phyloP scores from a whole-genome alignment of 2,888 invertebrate species.

The Aspidapion aeneum region DNA sequence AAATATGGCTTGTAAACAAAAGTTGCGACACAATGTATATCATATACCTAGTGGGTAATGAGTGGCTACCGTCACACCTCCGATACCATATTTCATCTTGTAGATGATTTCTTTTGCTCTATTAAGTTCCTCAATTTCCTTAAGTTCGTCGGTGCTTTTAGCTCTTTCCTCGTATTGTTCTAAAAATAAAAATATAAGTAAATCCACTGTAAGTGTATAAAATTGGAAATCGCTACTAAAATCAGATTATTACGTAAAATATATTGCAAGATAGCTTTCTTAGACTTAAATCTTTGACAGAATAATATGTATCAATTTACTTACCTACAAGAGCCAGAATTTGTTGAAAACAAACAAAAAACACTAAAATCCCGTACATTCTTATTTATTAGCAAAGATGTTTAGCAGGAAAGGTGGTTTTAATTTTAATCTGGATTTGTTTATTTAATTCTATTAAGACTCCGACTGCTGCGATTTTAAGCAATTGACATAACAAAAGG shows the following conservation, averaged over 20 bases:
- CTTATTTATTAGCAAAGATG: not conserved
- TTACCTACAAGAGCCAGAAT: not conserved
- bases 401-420: not conserved
- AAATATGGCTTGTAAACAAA: no score
- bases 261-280: no score
- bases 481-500: not conserved
- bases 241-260: no score
- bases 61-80: constrained; percentile 21
- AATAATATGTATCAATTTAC: not conserved
- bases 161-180: constrained; percentile 24
- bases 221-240: no score
- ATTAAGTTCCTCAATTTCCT: constrained; percentile 17
- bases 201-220: not conserved
- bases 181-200: constrained; percentile 6
- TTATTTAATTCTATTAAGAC: not conserved
- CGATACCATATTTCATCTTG: constrained; percentile 25
- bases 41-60: constrained; percentile 25
- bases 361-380: not conserved
- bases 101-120: constrained; percentile 19
- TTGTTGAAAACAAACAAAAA: not conserved
- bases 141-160: constrained; percentile 19
- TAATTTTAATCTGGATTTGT: not conserved
- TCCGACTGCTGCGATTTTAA: not conserved
- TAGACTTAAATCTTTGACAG: no score
- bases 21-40: no score